Conservation (phyloP, 2,113 vertebrate genomes). For the Caranx melampygus region DNA sequence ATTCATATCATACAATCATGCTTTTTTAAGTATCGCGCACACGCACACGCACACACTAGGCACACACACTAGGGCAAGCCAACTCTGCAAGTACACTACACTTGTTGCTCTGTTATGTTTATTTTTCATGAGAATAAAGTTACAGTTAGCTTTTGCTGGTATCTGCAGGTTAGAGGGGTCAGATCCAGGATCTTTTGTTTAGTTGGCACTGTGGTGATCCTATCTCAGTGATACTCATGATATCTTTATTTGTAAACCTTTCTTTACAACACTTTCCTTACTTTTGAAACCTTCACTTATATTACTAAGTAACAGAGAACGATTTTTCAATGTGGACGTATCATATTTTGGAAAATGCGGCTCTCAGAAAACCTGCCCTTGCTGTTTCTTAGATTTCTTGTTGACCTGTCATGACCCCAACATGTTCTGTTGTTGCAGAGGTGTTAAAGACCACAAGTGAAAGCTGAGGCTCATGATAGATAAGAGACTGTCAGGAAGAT, state of each 20-base stretch:
- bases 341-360: slow-evolving; percentile 50
- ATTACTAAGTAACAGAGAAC: slow-evolving; percentile 21
- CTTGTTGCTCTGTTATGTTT: background rate
- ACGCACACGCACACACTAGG: background rate
- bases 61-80: background rate
- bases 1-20: background rate
- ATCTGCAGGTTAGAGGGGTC: too few relatives aligned
- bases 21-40: too few relatives aligned
- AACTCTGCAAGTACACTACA: too few relatives aligned
- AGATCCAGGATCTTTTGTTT: background rate
- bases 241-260: background rate
- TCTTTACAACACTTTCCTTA: background rate
- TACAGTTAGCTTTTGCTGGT: background rate
- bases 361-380: slow-evolving; percentile 24
- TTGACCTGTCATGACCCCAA: slow-evolving; percentile 47
- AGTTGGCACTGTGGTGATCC: background rate
- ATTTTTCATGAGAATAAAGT: background rate
- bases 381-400: slow-evolving; percentile 7
- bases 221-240: background rate
- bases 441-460: slow-evolving; percentile 43
- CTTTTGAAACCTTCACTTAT: slow-evolving; percentile 5
- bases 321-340: slow-evolving; percentile 23
- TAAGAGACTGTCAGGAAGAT: slow-evolving; percentile 38
- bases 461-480: slow-evolving; percentile 40
- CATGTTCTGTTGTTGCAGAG: slow-evolving; percentile 14